Percentiles rank a stretch among this genome's conserved stretches.
These are phyloP conservation scores for Gerosis bhagava DNA, from an alignment of 2,888 invertebrate genomes.

Conservation along the genomic window DNA sequence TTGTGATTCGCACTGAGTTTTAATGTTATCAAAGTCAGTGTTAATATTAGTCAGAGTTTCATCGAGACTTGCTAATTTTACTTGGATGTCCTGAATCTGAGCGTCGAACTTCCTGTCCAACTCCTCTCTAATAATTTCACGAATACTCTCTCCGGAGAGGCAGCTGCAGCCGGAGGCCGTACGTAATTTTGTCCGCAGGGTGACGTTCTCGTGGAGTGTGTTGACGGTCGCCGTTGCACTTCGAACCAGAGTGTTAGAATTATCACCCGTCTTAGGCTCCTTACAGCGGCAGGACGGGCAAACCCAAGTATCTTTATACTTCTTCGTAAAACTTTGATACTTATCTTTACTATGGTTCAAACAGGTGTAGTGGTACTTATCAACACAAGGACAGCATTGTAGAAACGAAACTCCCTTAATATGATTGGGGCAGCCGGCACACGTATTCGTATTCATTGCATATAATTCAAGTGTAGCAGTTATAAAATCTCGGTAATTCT, in stretches of 20 bases:
- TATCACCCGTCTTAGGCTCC: not conserved
- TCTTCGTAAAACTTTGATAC: not conserved
- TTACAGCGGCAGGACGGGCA: constrained; percentile 9
- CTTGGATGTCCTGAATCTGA: not conserved
- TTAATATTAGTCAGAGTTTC: not conserved
- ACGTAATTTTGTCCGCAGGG: not conserved
- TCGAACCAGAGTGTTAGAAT: constrained; percentile 5
- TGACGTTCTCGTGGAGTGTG: constrained; percentile 2
- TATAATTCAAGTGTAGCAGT: no score
- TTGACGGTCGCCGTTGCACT: not conserved
- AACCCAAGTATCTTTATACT: constrained; percentile 2
- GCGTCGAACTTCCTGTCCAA: not conserved
- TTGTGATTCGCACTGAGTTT: not conserved
- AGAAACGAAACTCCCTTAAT: no score
- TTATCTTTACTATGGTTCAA: constrained; percentile 4
- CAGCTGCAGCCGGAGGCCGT: no score
- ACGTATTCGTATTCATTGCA: no score
- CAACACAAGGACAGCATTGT: no score
- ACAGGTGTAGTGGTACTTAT: no score
- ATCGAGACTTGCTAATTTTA: no score
- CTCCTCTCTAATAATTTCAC: not conserved
- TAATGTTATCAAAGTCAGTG: not conserved
- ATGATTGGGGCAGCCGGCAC: no score
- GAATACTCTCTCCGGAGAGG: no score
- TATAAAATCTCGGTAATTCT: no score